Conservation (phyloP, 2,113 vertebrate species). For the Leucoraja erinaceus region DNA sequence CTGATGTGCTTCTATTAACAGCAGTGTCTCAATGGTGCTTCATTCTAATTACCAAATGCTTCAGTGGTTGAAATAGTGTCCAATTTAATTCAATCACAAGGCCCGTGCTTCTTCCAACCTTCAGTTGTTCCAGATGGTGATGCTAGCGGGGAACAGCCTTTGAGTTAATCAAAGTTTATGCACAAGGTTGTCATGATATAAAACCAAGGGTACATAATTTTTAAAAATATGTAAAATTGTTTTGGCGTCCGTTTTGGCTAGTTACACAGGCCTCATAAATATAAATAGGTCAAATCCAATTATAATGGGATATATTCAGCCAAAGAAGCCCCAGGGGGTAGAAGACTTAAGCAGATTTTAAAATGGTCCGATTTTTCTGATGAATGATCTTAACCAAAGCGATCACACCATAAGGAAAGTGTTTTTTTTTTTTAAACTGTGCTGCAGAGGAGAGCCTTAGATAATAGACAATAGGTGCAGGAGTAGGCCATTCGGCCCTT, state of each 20-base stretch:
- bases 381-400: not conserved
- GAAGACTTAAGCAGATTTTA: not conserved
- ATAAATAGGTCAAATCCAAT: not conserved
- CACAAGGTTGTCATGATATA: not conserved
- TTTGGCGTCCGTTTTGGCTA: not conserved
- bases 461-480: too few species aligned
- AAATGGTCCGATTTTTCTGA: not conserved
- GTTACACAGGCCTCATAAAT: not conserved
- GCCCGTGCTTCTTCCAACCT: not conserved
- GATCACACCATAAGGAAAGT: not conserved
- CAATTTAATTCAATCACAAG: not conserved
- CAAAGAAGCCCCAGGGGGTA: not conserved
- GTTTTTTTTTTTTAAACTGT: not conserved
- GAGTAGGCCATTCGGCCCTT: too few species aligned
- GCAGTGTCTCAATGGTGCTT: not conserved
- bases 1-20: not conserved
- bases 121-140: not conserved
- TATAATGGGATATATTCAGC: not conserved
- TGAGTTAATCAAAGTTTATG: not conserved
- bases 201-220: not conserved
- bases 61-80: not conserved
- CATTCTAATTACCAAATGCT: not conserved
- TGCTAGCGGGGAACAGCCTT: not conserved
- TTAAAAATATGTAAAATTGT: not conserved
- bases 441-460: not conserved